phyloP scores from a whole-genome alignment of 2,888 invertebrate species.

The Archips crataeganus region DNA sequence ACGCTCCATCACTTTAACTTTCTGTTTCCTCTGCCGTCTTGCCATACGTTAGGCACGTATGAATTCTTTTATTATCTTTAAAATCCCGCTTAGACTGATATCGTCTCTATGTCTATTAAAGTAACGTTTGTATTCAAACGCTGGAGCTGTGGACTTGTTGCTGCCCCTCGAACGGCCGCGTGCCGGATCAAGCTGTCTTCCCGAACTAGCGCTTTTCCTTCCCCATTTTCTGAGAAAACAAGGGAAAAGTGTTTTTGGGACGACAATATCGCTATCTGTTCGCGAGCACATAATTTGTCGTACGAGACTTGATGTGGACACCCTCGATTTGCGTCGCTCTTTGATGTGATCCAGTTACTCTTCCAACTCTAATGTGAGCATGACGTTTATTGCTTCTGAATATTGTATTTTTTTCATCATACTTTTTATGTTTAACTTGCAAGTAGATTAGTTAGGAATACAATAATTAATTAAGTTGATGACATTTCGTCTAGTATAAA shows the following conservation, averaged over 20 bases:
- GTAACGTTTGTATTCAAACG: slow-evolving; percentile 65
- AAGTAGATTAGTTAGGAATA: not conserved
- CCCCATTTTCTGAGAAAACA: slow-evolving; percentile 73
- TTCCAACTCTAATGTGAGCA: slow-evolving; percentile 46
- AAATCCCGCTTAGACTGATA: slow-evolving; percentile 52
- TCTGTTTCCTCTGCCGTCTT: slow-evolving; percentile 61
- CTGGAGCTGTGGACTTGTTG: slow-evolving; percentile 71
- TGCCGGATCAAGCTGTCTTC: slow-evolving; percentile 80
- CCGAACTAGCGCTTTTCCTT: slow-evolving; percentile 73
- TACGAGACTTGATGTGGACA: slow-evolving; percentile 66
- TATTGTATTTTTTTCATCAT: slow-evolving; percentile 23
- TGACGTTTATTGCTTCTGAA: slow-evolving; percentile 52
- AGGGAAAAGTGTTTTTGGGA: slow-evolving; percentile 76
- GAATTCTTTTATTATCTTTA: slow-evolving; percentile 63
- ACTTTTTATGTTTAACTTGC: not conserved
- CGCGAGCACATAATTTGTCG: slow-evolving; percentile 76
- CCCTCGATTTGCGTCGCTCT: slow-evolving; percentile 57
- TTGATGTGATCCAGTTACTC: slow-evolving; percentile 54
- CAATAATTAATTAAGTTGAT: not conserved
- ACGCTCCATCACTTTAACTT: slow-evolving; percentile 74
- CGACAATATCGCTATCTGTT: slow-evolving; percentile 76
- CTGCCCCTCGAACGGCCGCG: slow-evolving; percentile 70
- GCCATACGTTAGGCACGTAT: slow-evolving; percentile 64
- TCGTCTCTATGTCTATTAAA: slow-evolving; percentile 56
- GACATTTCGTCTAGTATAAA: not conserved